Evolutionary conservation across 2,888 invertebrate species (phyloP).

Genomic region (Chymomyza fuscimana): DNA sequence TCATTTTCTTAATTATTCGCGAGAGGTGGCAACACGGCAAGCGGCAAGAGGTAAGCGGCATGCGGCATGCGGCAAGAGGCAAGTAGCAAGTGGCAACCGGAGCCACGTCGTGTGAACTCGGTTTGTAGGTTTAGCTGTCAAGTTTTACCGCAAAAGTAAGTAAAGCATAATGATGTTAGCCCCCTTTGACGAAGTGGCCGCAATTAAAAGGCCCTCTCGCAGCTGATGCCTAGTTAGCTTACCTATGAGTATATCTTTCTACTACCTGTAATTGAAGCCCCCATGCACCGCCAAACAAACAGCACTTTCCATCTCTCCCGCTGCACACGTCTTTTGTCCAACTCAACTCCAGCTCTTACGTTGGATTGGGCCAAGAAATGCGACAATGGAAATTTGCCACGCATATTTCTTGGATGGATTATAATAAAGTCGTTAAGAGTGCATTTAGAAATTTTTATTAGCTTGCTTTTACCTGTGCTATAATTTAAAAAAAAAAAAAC

Average conservation of each 20-base stretch:
- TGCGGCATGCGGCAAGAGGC: neutral
- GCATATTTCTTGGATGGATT: constrained; percentile 67
- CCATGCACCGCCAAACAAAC: neutral
- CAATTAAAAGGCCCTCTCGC: constrained; percentile 47
- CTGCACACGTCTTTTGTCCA: neutral
- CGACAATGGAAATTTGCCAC: constrained; percentile 46
- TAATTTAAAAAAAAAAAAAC: neutral
- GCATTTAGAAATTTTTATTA: constrained; percentile 75
- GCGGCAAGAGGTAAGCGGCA: neutral
- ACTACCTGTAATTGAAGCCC: neutral
- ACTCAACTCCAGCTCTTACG: neutral
- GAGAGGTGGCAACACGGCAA: neutral
- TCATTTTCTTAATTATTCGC: constrained; percentile 60
- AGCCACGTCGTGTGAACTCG: constrained; percentile 65
- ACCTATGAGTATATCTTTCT: neutral
- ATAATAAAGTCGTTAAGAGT: constrained; percentile 76
- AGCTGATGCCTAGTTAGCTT: constrained; percentile 1
- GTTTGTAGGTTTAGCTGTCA: constrained; percentile 71
- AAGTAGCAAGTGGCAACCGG: neutral
- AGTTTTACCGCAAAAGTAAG: constrained; percentile 65
- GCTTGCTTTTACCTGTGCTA: constrained; percentile 66
- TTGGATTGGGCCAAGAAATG: neutral
- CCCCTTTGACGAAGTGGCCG: constrained; percentile 74
- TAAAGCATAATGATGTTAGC: constrained; percentile 69
- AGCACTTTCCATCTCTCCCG: neutral